Evolutionary conservation across 2,888 invertebrate genomes (phyloP), one percentile per base, ranked within the genome.

Genomic region (Lasius platythorax): DNA sequence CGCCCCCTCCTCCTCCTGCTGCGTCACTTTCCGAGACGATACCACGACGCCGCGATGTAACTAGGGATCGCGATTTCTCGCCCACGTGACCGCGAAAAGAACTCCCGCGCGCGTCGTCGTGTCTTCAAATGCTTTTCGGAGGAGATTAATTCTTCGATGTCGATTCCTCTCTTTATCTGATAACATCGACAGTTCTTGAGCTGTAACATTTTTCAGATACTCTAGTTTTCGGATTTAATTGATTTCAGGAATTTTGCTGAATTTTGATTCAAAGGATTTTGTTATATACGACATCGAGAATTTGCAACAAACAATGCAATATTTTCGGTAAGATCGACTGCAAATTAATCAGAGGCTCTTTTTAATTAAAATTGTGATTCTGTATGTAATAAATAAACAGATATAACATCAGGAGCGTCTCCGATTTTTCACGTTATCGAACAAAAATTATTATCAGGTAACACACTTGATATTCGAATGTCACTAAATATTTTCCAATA

Each of bases 31-130:
- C 56, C 78, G n/a, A 58, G 64, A 83, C 73, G 30, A 28, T 58
- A 70, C 56, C 33, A 53, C 30, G 43, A 50, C 58, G 23, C 15
- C 23, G 56, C 53, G 37, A 56, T 73, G 72, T 56, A 56, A 56
- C 56, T 73, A 73, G 72, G 1, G n/a, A 53, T n/a, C 12, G 46
- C 46, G 15, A 3, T 15, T 8, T 2, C 18, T 40, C 12, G 1
- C 18, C 40, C 61, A 73, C 73, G 73, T 73, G 40, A 73, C 23
- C 18, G 37, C 11, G 6, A 3, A 30, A 28, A 11, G 3, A 6
- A 18, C 3, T 40, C 28, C 23, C 73, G 61, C 73, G 73, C 58
- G 28, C 8, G 8, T 2, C 23, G 11, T 12, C 23, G 5, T 28
- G 11, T 3, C 40, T 73, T 73, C 8, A 58, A 73, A 73, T 3